These are phyloP conservation scores for Masnerella sp. DNA, from an alignment of 2,888 invertebrate species.

Conservation along the genomic window DNA sequence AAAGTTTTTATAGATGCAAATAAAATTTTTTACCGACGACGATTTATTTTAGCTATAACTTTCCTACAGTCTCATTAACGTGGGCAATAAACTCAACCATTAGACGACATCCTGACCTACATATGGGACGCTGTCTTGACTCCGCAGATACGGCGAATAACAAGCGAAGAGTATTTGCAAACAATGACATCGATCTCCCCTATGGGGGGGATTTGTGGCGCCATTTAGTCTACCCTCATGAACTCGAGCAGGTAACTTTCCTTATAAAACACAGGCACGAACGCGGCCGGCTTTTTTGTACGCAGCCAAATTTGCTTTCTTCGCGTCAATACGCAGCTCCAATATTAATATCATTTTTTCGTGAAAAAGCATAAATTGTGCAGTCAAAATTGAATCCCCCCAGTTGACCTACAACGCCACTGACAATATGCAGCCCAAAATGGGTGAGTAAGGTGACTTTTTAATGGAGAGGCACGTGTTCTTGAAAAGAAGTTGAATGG, in stretches of 20 bases:
- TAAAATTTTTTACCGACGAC: constrained; percentile 10
- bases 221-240: constrained; percentile 67
- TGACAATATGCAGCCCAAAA: too few species aligned
- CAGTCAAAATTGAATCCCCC: too few species aligned
- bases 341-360: too few species aligned
- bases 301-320: constrained; percentile 1
- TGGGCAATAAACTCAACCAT: constrained; percentile 42
- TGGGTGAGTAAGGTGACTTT: too few species aligned
- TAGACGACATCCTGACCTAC: constrained; percentile 64
- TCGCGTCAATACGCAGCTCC: constrained; percentile 12
- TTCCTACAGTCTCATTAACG: constrained; percentile 24
- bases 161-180: constrained; percentile 66
- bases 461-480: too few species aligned
- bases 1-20: constrained; percentile 11
- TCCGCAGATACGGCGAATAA: constrained; percentile 38
- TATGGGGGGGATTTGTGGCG: constrained; percentile 63
- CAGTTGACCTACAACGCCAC: too few species aligned
- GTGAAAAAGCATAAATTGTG: too few species aligned
- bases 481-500: too few species aligned
- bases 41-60: constrained; percentile 5
- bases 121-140: constrained; percentile 51
- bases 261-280: constrained; percentile 44
- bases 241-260: constrained; percentile 51
- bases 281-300: constrained; percentile 29
- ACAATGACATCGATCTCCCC: constrained; percentile 71